A percentile compares a stretch with the other conserved stretches of the same genome.
These are phyloP conservation scores for Pachyseris speciosa DNA, from an alignment of 64 coral and sea anemone genomes.

Conservation along the genomic window DNA sequence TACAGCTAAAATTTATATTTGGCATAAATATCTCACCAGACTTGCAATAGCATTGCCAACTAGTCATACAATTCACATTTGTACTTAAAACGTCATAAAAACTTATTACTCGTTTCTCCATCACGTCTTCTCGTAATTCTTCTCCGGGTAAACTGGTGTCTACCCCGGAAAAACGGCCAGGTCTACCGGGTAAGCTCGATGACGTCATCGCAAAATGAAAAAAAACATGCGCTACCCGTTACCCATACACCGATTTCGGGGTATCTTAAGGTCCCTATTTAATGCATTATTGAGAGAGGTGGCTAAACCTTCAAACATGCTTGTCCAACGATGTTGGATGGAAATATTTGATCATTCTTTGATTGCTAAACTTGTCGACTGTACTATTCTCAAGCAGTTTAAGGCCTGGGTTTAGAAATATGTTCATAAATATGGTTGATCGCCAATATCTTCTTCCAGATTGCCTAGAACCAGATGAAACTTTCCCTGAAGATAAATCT, in stretches of 20 bases:
- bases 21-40: slow-evolving; percentile 65
- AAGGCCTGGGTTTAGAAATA: too few species aligned
- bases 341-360: too few species aligned
- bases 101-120: slow-evolving; percentile 8
- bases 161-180: slow-evolving; percentile 47
- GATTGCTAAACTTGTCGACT: too few species aligned
- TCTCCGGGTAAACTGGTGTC: slow-evolving; percentile 36
- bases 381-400: too few species aligned
- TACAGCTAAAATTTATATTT: slow-evolving; percentile 67
- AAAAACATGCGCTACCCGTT: slow-evolving; percentile 40
- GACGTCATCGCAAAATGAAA: slow-evolving; percentile 53
- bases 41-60: slow-evolving; percentile 63
- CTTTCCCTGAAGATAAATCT: too few species aligned
- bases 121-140: slow-evolving; percentile 4
- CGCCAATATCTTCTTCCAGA: too few species aligned
- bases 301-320: too few species aligned
- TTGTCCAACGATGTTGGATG: too few species aligned
- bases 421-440: too few species aligned
- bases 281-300: too few species aligned
- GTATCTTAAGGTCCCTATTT: slow-evolving; percentile 53
- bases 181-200: slow-evolving; percentile 52
- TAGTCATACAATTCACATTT: slow-evolving; percentile 59
- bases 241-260: slow-evolving; percentile 32
- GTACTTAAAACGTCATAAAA: background rate
- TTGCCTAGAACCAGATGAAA: too few species aligned